Evolutionary conservation across 2,888 invertebrate species (phyloP), one percentile per base, ranked within the genome.

Genomic region (Hoplodrina blanda): DNA sequence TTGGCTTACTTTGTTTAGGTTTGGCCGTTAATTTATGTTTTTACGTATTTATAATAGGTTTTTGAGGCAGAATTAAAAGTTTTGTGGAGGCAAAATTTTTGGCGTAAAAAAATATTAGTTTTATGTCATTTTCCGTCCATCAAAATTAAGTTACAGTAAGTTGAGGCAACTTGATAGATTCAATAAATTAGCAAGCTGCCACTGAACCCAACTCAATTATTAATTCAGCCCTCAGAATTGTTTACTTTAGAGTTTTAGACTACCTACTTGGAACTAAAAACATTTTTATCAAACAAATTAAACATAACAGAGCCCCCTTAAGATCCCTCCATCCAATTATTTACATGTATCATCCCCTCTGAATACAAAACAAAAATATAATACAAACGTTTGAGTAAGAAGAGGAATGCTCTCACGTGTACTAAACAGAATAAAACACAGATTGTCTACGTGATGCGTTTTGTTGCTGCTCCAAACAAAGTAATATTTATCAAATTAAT

Each of bases 351-450:
- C 59, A 53, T 62, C 52, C 61, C 53, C 62, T 73, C n/a, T 62
- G 81, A 80, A 81, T 78, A 76, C 71, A 55, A 78, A 73, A 77
- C 52, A 72, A 66, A 50, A 49, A 70, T 60, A 73, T 81, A 70
- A 69, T 63, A 56, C 61, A 66, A 55, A 46, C 60, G 52, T 69
- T 61, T 46, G 62, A 68, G 37, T 46, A 30, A 62, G 10, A 46
- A 56, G 57, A 71, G 33, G 63, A 69, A 72, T 69, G n/a, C 25
- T 63, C 60, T 70, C 68, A 73, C 69, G 61, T 80, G 67, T 76
- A 67, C 41, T 62, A 57, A 75, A 76, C 63, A 62, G 62, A 71
- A 67, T 64, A 79, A 79, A 78, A 72, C 49, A 66, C 56, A 49
- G 37, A 62, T 62, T 56, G 11, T 50, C 13, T 41, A 52, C 64